A percentile compares a stretch with the other conserved stretches of the same genome.
Conservation (phyloP, 1,140 invertebrate genomes). For the Drosophila grimshawi region DNA sequence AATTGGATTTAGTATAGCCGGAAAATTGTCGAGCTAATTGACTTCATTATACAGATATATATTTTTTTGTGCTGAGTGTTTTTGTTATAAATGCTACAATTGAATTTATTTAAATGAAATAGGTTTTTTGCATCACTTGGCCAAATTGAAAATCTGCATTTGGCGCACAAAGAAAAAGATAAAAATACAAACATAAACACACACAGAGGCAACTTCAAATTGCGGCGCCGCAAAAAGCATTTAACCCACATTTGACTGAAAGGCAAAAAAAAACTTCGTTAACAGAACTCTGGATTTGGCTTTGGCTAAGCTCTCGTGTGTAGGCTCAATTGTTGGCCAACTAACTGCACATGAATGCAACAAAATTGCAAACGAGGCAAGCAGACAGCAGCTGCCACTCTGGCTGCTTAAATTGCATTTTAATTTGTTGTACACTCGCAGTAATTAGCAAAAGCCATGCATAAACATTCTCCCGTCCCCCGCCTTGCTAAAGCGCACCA, state of each 20-base stretch:
- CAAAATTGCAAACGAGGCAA: slow-evolving; percentile 29
- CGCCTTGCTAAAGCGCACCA: slow-evolving; percentile 26
- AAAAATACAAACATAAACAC: slow-evolving; percentile 5
- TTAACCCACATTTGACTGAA: slow-evolving; percentile 75
- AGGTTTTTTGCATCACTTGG: slow-evolving; percentile 52
- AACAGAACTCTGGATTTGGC: slow-evolving; percentile 52
- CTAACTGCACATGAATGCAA: slow-evolving; percentile 39
- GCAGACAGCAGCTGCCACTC: slow-evolving; percentile 39
- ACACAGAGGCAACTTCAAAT: slow-evolving; percentile 7
- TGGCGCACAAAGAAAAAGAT: slow-evolving; percentile 31
- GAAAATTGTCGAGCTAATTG: slow-evolving; percentile 63
- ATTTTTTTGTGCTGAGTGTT: slow-evolving; percentile 35
- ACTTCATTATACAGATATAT: slow-evolving; percentile 50
- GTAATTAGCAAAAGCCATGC: slow-evolving; percentile 67
- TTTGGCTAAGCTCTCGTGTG: slow-evolving; percentile 29
- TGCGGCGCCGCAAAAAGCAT: slow-evolving; percentile 57
- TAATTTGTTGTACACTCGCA: slow-evolving; percentile 69
- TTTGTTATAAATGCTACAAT: slow-evolving; percentile 63
- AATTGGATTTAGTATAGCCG: slow-evolving; percentile 36
- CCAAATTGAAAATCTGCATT: slow-evolving; percentile 71
- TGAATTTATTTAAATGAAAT: slow-evolving; percentile 60
- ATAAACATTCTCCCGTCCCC: slow-evolving; percentile 2
- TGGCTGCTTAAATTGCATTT: slow-evolving; percentile 68
- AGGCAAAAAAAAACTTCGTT: slow-evolving; percentile 49
- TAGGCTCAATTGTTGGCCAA: slow-evolving; percentile 40